phyloP scores from a whole-genome alignment of 2,888 invertebrate genomes.

The Chironomus tentans region DNA sequence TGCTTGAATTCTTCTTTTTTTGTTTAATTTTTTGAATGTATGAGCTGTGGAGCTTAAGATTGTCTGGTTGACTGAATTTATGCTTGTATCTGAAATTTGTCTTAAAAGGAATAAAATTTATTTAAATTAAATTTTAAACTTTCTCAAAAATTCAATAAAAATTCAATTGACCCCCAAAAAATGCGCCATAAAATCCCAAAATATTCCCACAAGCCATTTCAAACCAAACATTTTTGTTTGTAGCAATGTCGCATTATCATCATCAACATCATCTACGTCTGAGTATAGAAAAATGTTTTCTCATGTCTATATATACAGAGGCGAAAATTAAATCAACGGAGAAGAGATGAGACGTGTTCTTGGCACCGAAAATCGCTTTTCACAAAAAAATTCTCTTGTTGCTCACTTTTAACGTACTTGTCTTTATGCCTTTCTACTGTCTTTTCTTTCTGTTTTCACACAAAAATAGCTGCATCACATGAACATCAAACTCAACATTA shows the following conservation, averaged over 20 bases:
- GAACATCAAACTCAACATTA: too few species aligned
- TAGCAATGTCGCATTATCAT: too few species aligned
- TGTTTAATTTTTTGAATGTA: background rate
- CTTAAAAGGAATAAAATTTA: too few species aligned
- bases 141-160: too few species aligned
- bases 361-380: conserved; percentile 15
- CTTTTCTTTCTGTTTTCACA: too few species aligned
- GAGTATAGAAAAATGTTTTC: background rate
- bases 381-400: conserved; percentile 3
- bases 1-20: background rate
- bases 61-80: too few species aligned
- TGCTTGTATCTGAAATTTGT: too few species aligned
- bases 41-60: too few species aligned
- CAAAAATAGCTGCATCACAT: too few species aligned
- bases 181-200: background rate
- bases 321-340: conserved; percentile 17
- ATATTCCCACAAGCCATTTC: background rate
- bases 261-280: background rate
- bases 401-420: conserved; percentile 1
- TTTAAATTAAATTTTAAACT: too few species aligned
- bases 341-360: conserved; percentile 4
- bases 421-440: too few species aligned
- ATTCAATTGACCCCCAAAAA: background rate
- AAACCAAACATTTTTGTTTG: too few species aligned
- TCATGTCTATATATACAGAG: background rate